Base-by-base conservation (phyloP, 2,797 vertebrate genomes). In the Cossypha dichroa region DNA sequence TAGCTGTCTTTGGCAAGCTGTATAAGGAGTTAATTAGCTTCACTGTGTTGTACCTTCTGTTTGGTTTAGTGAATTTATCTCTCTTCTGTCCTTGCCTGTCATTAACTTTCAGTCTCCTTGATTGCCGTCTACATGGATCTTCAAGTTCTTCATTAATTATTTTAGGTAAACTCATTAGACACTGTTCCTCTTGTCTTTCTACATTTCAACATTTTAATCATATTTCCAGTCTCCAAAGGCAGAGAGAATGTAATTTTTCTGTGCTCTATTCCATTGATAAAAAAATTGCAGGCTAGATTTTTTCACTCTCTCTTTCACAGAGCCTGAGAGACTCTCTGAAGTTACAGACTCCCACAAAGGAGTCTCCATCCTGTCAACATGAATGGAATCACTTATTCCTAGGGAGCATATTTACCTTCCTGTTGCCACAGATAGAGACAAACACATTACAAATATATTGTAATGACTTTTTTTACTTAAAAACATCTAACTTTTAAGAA, bases 151-250 rank as follows among this genome's bases (percentile, higher is more conserved):
- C 17, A 73, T 79, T 94, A 63, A 33, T 91, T 84, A 67, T 72
- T 86, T 79, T 76, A 89, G n/a, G 62, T 91, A 95, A 96, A 91
- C 79, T 94, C 76, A 91, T 90, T 91, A 95, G 51, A 55, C 59
- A 60, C 11, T 25, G 52, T 68, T 91, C 23, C 56, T 88, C 90
- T 76, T 83, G 72, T 80, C 85, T 84, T 91, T 69, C 73, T 66
- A 7, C 26, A n/a, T 81, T 83, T 93, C 54, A 72, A 33, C n/a
- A 5, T 77, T 94, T 94, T 85, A 91, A 85, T 88, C 58, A 68
- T 68, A 74, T 26, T 93, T 86, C 46, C 67, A 13, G 38, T 88
- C 83, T 94, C 76, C 54, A 72, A 84, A 88, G 88, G 28, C 66
- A 81, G 56, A 43, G 17, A 7, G 41, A 75, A 86, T 33, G 29